Percentiles rank a stretch among this genome's conserved stretches.
These are phyloP conservation scores for Galeopterus variegatus DNA, from an alignment of 2,113 vertebrate species.

Conservation along the genomic window DNA sequence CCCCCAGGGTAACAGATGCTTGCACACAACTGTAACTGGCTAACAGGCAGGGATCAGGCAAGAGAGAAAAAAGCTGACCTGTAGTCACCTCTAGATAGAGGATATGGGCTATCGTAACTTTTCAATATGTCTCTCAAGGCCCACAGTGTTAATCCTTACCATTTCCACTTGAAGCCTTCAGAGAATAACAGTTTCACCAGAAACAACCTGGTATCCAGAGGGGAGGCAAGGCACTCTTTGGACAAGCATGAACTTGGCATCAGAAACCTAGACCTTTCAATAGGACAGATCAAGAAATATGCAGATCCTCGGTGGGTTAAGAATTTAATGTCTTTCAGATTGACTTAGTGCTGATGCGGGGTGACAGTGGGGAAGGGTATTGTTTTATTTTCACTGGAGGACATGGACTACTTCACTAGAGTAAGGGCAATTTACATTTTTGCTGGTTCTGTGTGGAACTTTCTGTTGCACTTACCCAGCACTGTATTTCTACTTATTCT, in stretches of 20 bases:
- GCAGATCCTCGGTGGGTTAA: not conserved
- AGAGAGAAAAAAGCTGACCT: not conserved
- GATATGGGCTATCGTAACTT: not conserved
- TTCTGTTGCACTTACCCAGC: not conserved
- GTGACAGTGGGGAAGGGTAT: not conserved
- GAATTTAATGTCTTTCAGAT: not conserved
- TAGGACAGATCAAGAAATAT: not conserved
- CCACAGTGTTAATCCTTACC: not conserved
- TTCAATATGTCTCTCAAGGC: not conserved
- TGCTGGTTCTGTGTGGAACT: not conserved
- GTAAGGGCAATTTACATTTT: not conserved
- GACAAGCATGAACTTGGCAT: not conserved
- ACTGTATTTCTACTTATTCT: slow-evolving; percentile 20
- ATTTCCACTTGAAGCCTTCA: not conserved
- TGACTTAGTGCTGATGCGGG: not conserved
- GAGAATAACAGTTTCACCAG: slow-evolving; percentile 14
- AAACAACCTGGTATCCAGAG: not conserved
- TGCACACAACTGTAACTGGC: not conserved
- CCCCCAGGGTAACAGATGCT: not conserved
- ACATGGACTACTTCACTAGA: not conserved
- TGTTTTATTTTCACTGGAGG: slow-evolving; percentile 27
- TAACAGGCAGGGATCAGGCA: not conserved
- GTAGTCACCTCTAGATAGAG: not conserved
- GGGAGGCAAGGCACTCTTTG: not conserved
- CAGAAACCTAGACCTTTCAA: slow-evolving; percentile 5